Evolutionary conservation across 2,888 invertebrate genomes (phyloP).

Genomic region (Chorisops tibialis): DNA sequence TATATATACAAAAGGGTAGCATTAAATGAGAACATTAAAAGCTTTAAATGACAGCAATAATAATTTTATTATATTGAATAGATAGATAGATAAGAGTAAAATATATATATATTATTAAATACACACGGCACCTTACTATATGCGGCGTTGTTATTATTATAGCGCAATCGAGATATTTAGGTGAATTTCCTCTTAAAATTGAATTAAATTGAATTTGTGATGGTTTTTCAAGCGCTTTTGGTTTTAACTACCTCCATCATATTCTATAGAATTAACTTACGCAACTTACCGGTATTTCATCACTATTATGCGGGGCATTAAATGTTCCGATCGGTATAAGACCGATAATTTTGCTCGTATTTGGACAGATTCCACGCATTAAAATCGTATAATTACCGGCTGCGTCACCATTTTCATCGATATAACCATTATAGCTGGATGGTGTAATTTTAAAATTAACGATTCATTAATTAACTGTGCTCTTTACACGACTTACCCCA

Average conservation of each 20-base stretch:
- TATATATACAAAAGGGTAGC: slow-evolving; percentile 6
- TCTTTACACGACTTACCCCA: slow-evolving; percentile 63
- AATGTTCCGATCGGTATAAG: slow-evolving; percentile 79
- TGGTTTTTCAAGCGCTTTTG: background rate
- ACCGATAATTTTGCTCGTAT: slow-evolving; percentile 57
- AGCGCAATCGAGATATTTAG: no score
- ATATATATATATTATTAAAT: no score
- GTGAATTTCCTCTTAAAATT: no score
- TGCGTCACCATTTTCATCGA: slow-evolving; percentile 89
- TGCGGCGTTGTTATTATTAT: no score
- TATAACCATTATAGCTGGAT: slow-evolving; percentile 82
- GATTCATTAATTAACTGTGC: background rate
- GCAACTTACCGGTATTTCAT: slow-evolving; percentile 73
- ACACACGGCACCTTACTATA: no score
- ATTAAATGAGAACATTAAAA: slow-evolving; percentile 19
- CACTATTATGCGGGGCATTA: slow-evolving; percentile 56
- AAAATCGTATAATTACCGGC: slow-evolving; percentile 92
- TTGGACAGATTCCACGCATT: slow-evolving; percentile 54
- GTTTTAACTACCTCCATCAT: background rate
- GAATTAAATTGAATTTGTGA: background rate
- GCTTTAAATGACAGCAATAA: slow-evolving; percentile 11
- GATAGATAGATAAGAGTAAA: no score
- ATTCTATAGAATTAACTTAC: background rate
- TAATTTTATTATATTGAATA: background rate
- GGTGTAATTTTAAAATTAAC: background rate